A percentile compares a stretch with the other conserved stretches of the same genome.
Evolutionary conservation across 2,113 vertebrate species (phyloP).

Genomic region (Silurus asotus): DNA sequence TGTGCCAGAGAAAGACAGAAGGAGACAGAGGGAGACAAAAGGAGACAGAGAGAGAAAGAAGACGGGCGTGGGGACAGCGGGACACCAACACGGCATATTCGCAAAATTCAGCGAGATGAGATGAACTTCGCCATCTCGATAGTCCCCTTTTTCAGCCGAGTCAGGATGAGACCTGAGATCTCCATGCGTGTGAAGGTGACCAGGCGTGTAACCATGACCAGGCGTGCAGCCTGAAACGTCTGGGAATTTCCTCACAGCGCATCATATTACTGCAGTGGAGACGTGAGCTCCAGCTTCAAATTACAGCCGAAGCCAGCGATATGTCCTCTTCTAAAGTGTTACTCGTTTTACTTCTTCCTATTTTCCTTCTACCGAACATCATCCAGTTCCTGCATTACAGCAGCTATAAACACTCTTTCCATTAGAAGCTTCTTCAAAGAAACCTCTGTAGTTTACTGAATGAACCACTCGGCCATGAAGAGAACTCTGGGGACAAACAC

Average conservation of each 20-base stretch:
- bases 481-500: neutral
- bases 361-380: neutral
- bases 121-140: neutral
- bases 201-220: slow-evolving; percentile 19
- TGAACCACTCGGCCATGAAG: neutral
- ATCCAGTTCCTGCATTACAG: neutral
- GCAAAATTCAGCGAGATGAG: no score
- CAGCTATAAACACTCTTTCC: neutral
- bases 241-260: slow-evolving; percentile 30
- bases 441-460: neutral
- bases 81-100: neutral
- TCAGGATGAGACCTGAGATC: slow-evolving; percentile 25
- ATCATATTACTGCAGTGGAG: slow-evolving; percentile 12
- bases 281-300: neutral
- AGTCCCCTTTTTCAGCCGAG: slow-evolving; percentile 10
- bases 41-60: neutral
- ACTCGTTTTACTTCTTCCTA: no score
- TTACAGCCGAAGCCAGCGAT: neutral
- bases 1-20: neutral
- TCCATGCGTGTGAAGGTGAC: slow-evolving; percentile 16
- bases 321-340: neutral
- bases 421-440: neutral
- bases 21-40: neutral
- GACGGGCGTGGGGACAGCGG: no score
- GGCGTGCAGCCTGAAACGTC: slow-evolving; percentile 36